Evolutionary conservation across 2,888 invertebrate genomes (phyloP).

Genomic region (Caenorhabditis auriculariae): DNA sequence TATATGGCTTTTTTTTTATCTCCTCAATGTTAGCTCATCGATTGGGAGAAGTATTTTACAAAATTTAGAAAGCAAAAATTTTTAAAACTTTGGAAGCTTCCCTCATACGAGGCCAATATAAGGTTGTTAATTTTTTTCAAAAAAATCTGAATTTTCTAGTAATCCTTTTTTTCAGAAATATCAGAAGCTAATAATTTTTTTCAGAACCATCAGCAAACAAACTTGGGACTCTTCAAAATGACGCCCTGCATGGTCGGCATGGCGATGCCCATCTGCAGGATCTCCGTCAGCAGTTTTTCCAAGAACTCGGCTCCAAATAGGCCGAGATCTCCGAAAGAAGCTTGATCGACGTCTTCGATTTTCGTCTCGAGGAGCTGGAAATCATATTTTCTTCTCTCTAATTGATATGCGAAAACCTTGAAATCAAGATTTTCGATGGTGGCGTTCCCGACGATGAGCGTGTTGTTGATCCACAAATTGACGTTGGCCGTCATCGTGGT

Average conservation of each 20-base stretch:
- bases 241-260: slow-evolving; percentile 61
- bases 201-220: slow-evolving; percentile 3
- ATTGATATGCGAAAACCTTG: slow-evolving; percentile 18
- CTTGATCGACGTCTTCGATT: slow-evolving; percentile 59
- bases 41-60: too few species aligned
- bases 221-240: slow-evolving; percentile 60
- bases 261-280: slow-evolving; percentile 58
- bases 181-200: not conserved
- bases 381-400: too few species aligned
- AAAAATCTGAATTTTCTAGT: too few species aligned
- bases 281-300: slow-evolving; percentile 60
- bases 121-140: too few species aligned
- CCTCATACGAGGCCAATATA: too few species aligned
- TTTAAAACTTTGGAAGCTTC: too few species aligned
- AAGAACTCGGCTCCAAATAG: slow-evolving; percentile 62
- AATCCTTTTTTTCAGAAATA: too few species aligned
- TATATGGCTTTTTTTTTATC: not conserved
- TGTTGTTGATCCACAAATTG: slow-evolving; percentile 50
- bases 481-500: slow-evolving; percentile 62
- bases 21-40: not conserved
- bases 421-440: slow-evolving; percentile 62
- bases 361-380: slow-evolving; percentile 22
- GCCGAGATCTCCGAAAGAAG: slow-evolving; percentile 60
- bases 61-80: too few species aligned
- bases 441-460: slow-evolving; percentile 58